These are phyloP conservation scores for Oncorhynchus gorbuscha DNA, from an alignment of 2,113 vertebrate genomes.

Conservation along the genomic window DNA sequence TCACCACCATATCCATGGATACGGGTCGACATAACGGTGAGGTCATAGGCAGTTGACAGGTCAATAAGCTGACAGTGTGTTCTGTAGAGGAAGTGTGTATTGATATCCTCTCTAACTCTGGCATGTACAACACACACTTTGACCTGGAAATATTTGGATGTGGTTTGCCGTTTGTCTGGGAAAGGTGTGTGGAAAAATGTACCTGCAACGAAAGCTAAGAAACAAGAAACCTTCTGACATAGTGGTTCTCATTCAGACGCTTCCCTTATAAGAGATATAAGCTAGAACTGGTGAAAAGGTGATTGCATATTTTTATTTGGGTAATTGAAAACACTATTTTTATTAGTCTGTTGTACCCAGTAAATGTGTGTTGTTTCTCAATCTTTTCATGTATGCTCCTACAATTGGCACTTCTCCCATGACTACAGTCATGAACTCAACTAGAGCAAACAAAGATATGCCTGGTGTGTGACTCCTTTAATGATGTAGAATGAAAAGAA, in stretches of 20 bases:
- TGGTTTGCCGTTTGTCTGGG: background rate
- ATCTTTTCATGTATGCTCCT: background rate
- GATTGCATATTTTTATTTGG: background rate
- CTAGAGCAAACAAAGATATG: background rate
- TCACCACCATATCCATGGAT: no score
- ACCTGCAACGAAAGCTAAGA: background rate
- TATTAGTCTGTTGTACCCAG: background rate
- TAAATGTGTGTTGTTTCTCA: constrained; percentile 9
- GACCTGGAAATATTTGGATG: background rate
- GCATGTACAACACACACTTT: background rate
- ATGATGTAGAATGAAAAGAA: background rate
- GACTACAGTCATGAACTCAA: background rate
- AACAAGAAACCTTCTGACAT: background rate
- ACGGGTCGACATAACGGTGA: background rate
- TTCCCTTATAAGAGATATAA: background rate
- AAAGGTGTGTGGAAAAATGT: background rate
- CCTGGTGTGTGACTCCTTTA: background rate
- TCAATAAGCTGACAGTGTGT: background rate
- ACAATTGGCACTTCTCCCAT: background rate
- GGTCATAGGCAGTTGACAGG: background rate
- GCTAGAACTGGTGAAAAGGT: background rate
- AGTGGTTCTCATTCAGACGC: background rate
- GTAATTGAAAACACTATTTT: background rate
- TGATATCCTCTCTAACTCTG: background rate
- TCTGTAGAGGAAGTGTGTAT: background rate